Conservation (phyloP, 2,113 vertebrate species). For the Guaruba guarouba region DNA sequence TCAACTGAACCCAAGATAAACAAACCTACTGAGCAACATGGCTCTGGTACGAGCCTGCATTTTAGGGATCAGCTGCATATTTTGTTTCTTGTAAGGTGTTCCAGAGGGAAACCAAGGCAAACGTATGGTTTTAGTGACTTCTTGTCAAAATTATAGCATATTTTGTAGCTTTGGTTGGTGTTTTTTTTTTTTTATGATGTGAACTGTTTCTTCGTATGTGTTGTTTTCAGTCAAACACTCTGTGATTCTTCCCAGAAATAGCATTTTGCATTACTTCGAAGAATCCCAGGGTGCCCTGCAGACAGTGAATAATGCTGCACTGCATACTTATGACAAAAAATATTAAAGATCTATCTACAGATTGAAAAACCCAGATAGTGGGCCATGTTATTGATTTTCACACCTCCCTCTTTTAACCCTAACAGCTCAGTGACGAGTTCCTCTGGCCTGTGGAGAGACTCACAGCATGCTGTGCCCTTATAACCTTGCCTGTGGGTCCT, state of each 20-base stretch:
- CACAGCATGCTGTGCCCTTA: neutral
- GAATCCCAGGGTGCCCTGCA: neutral
- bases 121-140: neutral
- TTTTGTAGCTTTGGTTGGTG: neutral
- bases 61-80: slow-evolving; percentile 38
- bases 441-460: neutral
- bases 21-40: slow-evolving; percentile 51
- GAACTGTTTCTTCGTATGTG: neutral
- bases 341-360: neutral
- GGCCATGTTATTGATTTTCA: neutral
- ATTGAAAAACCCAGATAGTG: neutral
- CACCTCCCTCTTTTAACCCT: neutral
- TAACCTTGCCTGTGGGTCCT: neutral
- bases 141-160: neutral
- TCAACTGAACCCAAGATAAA: slow-evolving; percentile 74
- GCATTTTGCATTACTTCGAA: neutral
- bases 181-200: neutral
- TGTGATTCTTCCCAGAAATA: neutral
- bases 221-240: neutral
- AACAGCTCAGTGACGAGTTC: rapidly evolving
- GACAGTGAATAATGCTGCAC: neutral
- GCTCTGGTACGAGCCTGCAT: neutral
- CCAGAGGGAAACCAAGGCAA: slow-evolving; percentile 5
- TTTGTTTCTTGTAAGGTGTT: neutral
- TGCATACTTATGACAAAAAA: neutral